Conservation (phyloP, 2,113 vertebrate species). For the Dissostichus mawsoni region DNA sequence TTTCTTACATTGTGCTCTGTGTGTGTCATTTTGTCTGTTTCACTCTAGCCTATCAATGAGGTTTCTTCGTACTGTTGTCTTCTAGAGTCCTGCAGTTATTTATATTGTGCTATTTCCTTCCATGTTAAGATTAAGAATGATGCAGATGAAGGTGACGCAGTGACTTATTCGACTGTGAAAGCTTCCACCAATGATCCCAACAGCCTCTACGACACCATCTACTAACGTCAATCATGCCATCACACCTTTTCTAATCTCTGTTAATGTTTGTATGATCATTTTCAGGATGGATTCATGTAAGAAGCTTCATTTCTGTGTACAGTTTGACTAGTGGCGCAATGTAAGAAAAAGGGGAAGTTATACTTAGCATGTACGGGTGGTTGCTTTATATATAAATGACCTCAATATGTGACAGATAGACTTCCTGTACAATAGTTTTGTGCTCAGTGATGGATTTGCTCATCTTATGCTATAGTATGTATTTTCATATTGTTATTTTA, state of each 20-base stretch:
- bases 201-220: conserved; percentile 16
- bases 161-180: conserved; percentile 46
- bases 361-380: not conserved
- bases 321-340: not conserved
- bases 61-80: not conserved
- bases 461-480: not conserved
- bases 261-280: not conserved
- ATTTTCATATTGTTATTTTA: not conserved
- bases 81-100: not conserved
- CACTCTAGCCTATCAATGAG: not conserved
- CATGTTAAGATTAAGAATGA: not conserved
- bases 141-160: not conserved
- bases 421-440: not conserved
- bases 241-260: not conserved
- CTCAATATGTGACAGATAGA: not conserved
- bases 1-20: not conserved
- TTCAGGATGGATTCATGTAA: not conserved
- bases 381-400: not conserved
- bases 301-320: not conserved
- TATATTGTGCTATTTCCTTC: not conserved
- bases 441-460: not conserved
- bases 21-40: not conserved
- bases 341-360: not conserved
- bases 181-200: conserved; percentile 6
- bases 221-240: not conserved